Evolutionary conservation across 2,113 vertebrate genomes (phyloP), one percentile per base, ranked within the genome.

Genomic region (Spizaetus ornatus): DNA sequence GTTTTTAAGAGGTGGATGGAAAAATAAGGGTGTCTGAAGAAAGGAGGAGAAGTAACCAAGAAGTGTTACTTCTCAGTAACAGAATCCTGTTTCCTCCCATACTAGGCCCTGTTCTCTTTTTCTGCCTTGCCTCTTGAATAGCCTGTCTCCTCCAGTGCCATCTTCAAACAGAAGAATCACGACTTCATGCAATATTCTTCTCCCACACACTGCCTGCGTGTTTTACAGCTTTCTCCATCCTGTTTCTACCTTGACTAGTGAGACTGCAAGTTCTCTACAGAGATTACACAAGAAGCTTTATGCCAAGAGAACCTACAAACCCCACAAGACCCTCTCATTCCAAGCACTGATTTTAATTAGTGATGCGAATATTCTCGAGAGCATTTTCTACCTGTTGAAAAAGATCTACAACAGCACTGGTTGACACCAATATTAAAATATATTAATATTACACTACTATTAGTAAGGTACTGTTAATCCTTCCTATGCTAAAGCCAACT

Each of bases 131-230:
- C 56, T 80, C 81, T 59, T 87, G 74, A 90, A 47, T 80, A 94
- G 50, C 74, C 78, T 55, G 17, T 85, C 50, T 96, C 74, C 87
- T 90, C 55, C 78, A 85, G 61, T 84, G 69, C 69, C 71, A 85
- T 73, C 86, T 76, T 93, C 47, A 88, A 86, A 79, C 19, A 78
- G 26, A 63, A 70, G n/a, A 77, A 93, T 85, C 93, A 94, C 6
- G 52, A 95, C 76, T 95, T 96, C 69, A 74, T 86, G 93, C 58
- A 95, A 58, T 85, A 61, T 48, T 87, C 90, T 48, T 96, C 96
- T 95, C 89, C 84, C 82, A 95, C 89, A 91, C 90, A 66, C 74
- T 88, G 84, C 87, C 82, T 95, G 50, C 3, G 26, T 17, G 71
- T 82, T 95, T 85, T 95, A 79, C 89, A 94, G 74, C n/a, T 87